Evolutionary conservation across 2,113 vertebrate genomes (phyloP).

Genomic region (Toxostoma redivivum): DNA sequence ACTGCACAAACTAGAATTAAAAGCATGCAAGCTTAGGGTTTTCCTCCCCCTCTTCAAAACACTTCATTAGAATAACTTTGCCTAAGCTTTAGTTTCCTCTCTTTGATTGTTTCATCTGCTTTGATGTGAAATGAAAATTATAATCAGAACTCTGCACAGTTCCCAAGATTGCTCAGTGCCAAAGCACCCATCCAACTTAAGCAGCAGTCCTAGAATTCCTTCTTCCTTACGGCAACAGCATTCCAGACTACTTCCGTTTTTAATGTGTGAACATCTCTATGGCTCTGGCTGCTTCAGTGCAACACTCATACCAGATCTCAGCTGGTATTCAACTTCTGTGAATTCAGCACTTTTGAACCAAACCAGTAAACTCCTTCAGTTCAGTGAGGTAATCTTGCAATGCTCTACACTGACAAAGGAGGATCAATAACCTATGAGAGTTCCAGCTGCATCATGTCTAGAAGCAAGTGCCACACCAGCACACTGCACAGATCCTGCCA

Average conservation of each 20-base stretch:
- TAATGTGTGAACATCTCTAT: not conserved
- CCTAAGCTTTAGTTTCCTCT: conserved; percentile 1
- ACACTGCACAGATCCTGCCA: not conserved
- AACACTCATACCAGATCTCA: not conserved
- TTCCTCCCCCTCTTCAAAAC: not conserved
- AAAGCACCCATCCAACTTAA: not conserved
- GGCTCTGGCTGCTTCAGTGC: not conserved
- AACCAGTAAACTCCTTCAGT: not conserved
- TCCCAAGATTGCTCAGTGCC: not conserved
- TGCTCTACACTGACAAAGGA: not conserved
- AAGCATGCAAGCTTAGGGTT: not conserved
- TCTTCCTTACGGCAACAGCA: not conserved
- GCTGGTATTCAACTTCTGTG: not conserved
- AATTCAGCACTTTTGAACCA: not conserved
- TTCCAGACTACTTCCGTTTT: not conserved
- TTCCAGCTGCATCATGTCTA: not conserved
- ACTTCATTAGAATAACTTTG: conserved; percentile 46
- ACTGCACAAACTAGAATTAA: not conserved
- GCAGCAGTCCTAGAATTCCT: not conserved
- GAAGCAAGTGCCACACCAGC: not conserved
- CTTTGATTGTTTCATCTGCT: conserved; percentile 45
- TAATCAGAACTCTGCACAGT: conserved; percentile 1
- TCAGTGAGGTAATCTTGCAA: not conserved
- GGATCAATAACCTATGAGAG: not conserved
- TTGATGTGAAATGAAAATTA: conserved; percentile 59